phyloP scores from a whole-genome alignment of 1,140 invertebrate genomes.

The Sitodiplosis mosellana region DNA sequence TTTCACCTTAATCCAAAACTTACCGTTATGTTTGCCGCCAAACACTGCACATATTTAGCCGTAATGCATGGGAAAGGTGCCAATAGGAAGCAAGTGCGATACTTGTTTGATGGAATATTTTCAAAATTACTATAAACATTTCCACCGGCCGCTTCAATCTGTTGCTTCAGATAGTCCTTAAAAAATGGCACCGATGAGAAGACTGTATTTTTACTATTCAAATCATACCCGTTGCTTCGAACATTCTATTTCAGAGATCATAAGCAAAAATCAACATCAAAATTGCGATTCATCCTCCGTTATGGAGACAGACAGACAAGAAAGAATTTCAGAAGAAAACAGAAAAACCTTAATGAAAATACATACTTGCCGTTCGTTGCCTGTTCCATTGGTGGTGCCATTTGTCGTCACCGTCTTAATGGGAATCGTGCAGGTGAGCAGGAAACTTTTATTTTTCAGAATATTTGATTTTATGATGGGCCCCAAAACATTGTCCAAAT shows the following conservation, averaged over 20 bases:
- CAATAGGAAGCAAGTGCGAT: slow-evolving; percentile 30
- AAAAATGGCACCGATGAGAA: slow-evolving; percentile 29
- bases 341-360: too few relatives aligned
- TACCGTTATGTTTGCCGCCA: slow-evolving; percentile 29
- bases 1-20: not conserved
- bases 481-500: slow-evolving; percentile 18
- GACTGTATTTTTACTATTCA: slow-evolving; percentile 25
- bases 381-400: not conserved
- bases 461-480: slow-evolving; percentile 27
- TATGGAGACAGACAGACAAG: too few relatives aligned
- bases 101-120: slow-evolving; percentile 32
- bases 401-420: slow-evolving; percentile 15
- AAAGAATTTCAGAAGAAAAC: too few relatives aligned
- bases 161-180: slow-evolving; percentile 32
- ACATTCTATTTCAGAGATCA: too few relatives aligned
- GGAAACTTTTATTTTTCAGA: slow-evolving; percentile 30
- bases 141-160: slow-evolving; percentile 33
- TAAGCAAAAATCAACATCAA: too few relatives aligned
- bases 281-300: too few relatives aligned
- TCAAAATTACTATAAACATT: slow-evolving; percentile 34
- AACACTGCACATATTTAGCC: slow-evolving; percentile 34
- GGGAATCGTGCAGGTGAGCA: slow-evolving; percentile 31
- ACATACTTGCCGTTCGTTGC: not conserved
- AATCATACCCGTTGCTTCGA: not conserved
- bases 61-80: slow-evolving; percentile 37